These are phyloP conservation scores for Myzus persicae DNA, from an alignment of 1,140 invertebrate species.

Conservation along the genomic window DNA sequence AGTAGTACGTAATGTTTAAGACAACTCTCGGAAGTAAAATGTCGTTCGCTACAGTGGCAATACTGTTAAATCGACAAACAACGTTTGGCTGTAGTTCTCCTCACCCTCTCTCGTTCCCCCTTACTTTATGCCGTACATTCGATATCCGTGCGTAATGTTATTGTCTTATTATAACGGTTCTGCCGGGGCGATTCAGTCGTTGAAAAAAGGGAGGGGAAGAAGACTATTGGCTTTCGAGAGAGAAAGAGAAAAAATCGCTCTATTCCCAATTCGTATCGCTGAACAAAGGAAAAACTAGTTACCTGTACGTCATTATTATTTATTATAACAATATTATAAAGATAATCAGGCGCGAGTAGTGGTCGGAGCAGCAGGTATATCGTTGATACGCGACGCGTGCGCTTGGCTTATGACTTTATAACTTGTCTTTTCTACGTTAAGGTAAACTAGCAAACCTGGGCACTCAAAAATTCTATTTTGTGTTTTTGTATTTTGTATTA, in stretches of 20 bases:
- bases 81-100: background rate
- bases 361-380: background rate
- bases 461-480: background rate
- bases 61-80: conserved; percentile 51
- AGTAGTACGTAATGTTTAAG: background rate
- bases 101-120: background rate
- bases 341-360: background rate
- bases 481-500: too few relatives aligned
- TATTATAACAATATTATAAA: background rate
- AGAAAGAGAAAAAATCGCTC: background rate
- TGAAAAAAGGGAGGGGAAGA: too few relatives aligned
- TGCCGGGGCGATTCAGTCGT: background rate
- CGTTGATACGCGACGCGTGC: background rate
- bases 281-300: conserved; percentile 41
- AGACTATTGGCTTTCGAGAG: background rate
- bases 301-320: background rate
- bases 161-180: conserved; percentile 37
- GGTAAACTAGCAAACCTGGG: background rate
- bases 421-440: background rate
- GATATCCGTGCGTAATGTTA: conserved; percentile 30
- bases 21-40: conserved; percentile 36
- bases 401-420: background rate
- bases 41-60: conserved; percentile 44
- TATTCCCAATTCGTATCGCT: background rate
- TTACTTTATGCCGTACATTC: background rate